Conservation (phyloP, 2,113 vertebrate genomes). For the Mastomys natalensis region DNA sequence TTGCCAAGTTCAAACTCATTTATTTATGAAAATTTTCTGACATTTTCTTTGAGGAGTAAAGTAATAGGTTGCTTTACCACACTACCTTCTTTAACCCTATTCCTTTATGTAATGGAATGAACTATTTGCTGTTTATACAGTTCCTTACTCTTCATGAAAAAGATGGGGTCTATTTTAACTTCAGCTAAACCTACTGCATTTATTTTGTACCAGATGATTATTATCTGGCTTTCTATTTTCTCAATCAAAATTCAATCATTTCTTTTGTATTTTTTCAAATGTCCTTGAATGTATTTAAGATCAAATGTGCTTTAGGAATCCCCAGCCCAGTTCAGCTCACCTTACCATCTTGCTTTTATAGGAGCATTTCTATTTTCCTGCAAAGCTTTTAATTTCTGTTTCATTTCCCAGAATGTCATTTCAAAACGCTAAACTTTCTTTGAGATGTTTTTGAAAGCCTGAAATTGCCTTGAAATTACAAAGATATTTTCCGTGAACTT, state of each 20-base stretch:
- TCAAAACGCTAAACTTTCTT: background rate
- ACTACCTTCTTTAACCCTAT: background rate
- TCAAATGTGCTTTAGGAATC: background rate
- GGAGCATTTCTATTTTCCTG: background rate
- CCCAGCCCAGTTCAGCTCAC: background rate
- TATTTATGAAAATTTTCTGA: background rate
- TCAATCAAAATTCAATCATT: background rate
- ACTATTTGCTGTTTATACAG: background rate
- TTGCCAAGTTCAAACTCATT: background rate
- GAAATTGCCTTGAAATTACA: background rate
- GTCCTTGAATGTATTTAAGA: background rate
- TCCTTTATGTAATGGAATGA: background rate
- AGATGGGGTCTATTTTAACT: background rate
- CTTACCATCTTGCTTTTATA: background rate
- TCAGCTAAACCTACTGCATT: background rate
- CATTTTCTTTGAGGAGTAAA: background rate
- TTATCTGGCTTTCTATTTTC: background rate
- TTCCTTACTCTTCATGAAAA: background rate
- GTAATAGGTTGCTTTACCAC: background rate
- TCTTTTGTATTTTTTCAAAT: background rate
- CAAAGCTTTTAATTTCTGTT: background rate
- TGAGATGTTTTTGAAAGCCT: background rate
- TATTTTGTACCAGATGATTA: background rate
- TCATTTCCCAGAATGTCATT: background rate
- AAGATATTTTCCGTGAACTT: background rate